Conservation (phyloP, 2,888 invertebrate genomes). For the Parnassius mnemosyne region DNA sequence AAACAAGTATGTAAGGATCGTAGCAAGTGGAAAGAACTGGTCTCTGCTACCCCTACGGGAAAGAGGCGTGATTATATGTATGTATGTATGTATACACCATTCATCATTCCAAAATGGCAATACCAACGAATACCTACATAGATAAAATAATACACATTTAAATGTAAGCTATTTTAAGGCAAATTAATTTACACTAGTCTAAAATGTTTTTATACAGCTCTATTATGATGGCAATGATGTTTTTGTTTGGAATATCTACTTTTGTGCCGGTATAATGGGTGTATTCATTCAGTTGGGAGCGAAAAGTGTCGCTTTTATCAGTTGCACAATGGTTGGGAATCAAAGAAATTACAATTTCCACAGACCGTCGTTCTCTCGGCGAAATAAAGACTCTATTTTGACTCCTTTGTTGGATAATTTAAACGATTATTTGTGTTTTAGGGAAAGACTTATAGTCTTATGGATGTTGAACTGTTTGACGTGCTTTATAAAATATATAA, state of each 20-base stretch:
- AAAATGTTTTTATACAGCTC: slow-evolving; percentile 61
- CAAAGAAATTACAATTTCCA: slow-evolving; percentile 76
- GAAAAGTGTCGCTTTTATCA: slow-evolving; percentile 78
- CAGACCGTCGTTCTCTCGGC: slow-evolving; percentile 53
- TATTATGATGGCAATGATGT: slow-evolving; percentile 65
- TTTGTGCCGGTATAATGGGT: slow-evolving; percentile 75
- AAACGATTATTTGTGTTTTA: slow-evolving; percentile 23
- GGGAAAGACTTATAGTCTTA: neutral
- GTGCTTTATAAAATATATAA: no score
- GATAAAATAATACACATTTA: neutral
- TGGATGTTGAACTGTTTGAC: no score
- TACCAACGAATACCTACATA: neutral
- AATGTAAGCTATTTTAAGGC: slow-evolving; percentile 12
- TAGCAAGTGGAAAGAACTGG: no score
- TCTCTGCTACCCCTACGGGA: no score
- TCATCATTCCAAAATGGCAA: no score
- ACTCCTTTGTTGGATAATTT: slow-evolving; percentile 29
- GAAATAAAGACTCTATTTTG: slow-evolving; percentile 34
- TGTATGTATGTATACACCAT: no score
- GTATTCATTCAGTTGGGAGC: slow-evolving; percentile 73
- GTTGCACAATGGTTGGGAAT: slow-evolving; percentile 71
- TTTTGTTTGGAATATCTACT: slow-evolving; percentile 74
- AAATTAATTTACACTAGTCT: slow-evolving; percentile 40
- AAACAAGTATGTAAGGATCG: no score
- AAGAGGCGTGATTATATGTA: no score